Evolutionary conservation across 1,140 invertebrate genomes (phyloP).

Genomic region (Leucophenga varia): DNA sequence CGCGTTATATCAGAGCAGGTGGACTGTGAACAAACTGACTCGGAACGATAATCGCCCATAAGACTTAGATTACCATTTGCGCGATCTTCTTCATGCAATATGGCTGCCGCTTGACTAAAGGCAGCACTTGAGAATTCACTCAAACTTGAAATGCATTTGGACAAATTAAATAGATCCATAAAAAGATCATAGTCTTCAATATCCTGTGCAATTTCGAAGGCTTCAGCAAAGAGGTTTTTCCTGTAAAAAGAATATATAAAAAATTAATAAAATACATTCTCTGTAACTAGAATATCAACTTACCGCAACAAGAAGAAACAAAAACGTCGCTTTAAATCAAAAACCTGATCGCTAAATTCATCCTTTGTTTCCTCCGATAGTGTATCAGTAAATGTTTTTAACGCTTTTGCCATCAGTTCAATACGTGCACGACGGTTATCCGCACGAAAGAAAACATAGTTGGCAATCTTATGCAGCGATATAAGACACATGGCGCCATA

Average conservation of each 20-base stretch:
- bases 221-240: conserved; percentile 79
- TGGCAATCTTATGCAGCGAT: conserved; percentile 70
- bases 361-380: conserved; percentile 69
- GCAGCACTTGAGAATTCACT: conserved; percentile 73
- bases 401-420: conserved; percentile 68
- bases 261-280: not conserved
- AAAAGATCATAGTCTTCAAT: conserved; percentile 79
- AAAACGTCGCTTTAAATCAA: conserved; percentile 73
- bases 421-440: conserved; percentile 65
- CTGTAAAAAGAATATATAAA: conserved; percentile 54
- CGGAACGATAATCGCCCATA: conserved; percentile 58
- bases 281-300: not conserved
- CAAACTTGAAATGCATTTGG: conserved; percentile 66
- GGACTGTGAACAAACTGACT: conserved; percentile 54
- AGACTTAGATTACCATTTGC: conserved; percentile 61
- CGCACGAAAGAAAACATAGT: conserved; percentile 61
- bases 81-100: conserved; percentile 56
- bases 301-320: conserved; percentile 77
- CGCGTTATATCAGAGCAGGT: conserved; percentile 58
- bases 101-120: conserved; percentile 70
- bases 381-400: conserved; percentile 69
- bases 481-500: conserved; percentile 68
- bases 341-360: conserved; percentile 72
- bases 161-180: conserved; percentile 81
- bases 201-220: conserved; percentile 82